Percentiles rank a stretch among this genome's conserved stretches.
These are phyloP conservation scores for Anableps anableps DNA, from an alignment of 2,797 vertebrate species.

Conservation along the genomic window DNA sequence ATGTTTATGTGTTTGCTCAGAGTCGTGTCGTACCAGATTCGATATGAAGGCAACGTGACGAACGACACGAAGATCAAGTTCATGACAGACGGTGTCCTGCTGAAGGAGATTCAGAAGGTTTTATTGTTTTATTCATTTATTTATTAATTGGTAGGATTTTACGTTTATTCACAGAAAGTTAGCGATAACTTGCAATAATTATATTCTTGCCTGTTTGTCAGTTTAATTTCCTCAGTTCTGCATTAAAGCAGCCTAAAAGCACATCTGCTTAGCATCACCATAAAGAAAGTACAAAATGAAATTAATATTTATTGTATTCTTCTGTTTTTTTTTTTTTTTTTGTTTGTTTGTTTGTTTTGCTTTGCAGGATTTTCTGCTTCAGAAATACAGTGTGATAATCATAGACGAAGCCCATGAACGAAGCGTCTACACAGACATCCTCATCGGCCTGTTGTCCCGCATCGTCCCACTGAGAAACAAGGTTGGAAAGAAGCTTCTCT, in stretches of 20 bases:
- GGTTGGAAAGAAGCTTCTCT: conserved; percentile 65
- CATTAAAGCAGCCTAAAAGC: neutral
- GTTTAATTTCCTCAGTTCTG: neutral
- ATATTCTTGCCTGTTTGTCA: neutral
- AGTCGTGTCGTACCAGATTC: conserved; percentile 96
- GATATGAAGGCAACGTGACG: conserved; percentile 94
- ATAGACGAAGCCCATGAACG: conserved; percentile 96
- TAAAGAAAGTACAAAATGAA: neutral
- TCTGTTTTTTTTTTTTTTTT: conserved; percentile 22
- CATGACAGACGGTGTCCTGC: conserved; percentile 96
- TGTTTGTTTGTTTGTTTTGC: conserved; percentile 22
- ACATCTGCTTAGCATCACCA: neutral
- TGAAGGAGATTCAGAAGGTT: conserved; percentile 97
- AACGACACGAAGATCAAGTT: conserved; percentile 95
- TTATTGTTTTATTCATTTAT: neutral
- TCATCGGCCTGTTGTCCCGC: conserved; percentile 93
- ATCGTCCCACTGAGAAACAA: conserved; percentile 91
- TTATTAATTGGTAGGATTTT: neutral
- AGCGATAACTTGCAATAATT: neutral
- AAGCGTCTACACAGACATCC: conserved; percentile 95
- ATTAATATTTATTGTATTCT: neutral
- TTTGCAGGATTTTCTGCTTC: conserved; percentile 91
- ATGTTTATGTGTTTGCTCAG: conserved; percentile 67
- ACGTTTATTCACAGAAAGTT: neutral
- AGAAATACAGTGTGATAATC: conserved; percentile 89